Evolutionary conservation across 2,113 vertebrate species (phyloP), one percentile per base, ranked within the genome.

Genomic region (Ameiurus melas): DNA sequence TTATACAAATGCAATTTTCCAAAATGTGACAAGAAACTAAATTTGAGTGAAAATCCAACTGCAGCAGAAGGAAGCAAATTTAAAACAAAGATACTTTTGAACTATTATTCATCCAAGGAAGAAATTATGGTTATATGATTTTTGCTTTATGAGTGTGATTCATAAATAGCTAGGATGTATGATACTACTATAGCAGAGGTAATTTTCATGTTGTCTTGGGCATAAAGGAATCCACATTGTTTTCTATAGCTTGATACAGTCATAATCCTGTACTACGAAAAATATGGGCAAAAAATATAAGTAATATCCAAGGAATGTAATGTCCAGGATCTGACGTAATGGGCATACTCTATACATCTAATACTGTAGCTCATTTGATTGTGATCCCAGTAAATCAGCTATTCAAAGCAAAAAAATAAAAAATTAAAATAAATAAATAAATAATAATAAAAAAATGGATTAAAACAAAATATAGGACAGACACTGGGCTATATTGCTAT

Each of bases 111-210:
- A 70, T 25, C 27, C n/a, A 33, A 64, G 84, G 1, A 53, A 85
- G 86, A 90, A 87, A 87, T 84, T 90, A 83, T 91, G 90, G 85
- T 92, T 88, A 90, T 84, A 86, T 71, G 33, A 85, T 83, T 87
- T n/a, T n/a, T n/a, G n/a, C n/a, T n/a, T n/a, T n/a, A n/a, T n/a
- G n/a, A n/a, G n/a, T n/a, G n/a, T n/a, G n/a, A n/a, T n/a, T n/a
- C 90, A 83, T 73, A 88, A 68, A 89, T 78, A 91, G 84, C 53
- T 20, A 81, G 64, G 83, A 90, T 66, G 58, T 88, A 58, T 73
- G 75, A 73, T 71, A 80, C 86, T 89, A 90, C 75, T 73, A 90
- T 25, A 90, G 89, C 86, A 75, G 43, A 58, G 73, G 70, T 71
- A 83, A 85, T 91, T 90, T 90, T 89, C 53, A 51, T 70, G 73